phyloP scores from a whole-genome alignment of 1,140 invertebrate species.

The Manduca sexta region DNA sequence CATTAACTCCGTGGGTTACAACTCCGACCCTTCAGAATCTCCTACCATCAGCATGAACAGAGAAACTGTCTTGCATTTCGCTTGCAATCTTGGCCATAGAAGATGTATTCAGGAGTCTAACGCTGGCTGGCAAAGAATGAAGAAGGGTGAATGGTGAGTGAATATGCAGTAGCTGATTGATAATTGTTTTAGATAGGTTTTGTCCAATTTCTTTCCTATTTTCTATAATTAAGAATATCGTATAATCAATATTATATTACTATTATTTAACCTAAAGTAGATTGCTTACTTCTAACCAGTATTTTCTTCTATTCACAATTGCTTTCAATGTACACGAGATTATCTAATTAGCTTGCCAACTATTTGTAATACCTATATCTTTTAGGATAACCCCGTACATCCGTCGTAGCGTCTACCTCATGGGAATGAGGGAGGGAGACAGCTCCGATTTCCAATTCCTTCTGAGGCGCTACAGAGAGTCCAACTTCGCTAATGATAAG shows the following conservation, averaged over 20 bases:
- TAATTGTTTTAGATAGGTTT: too few species aligned
- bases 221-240: background rate
- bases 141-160: conserved; percentile 30
- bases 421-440: conserved; percentile 69
- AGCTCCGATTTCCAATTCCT: conserved; percentile 74
- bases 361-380: background rate
- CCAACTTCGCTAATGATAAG: conserved; percentile 74
- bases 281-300: too few species aligned
- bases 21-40: conserved; percentile 26
- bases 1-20: conserved; percentile 38
- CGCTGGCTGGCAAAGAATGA: conserved; percentile 20
- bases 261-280: too few species aligned
- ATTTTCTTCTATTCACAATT: too few species aligned
- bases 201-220: too few species aligned
- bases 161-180: too few species aligned
- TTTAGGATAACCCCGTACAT: conserved; percentile 44
- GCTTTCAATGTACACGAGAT: too few species aligned
- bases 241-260: background rate
- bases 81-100: conserved; percentile 44
- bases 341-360: background rate
- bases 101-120: conserved; percentile 36
- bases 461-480: conserved; percentile 61
- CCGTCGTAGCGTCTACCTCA: conserved; percentile 71
- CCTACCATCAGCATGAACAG: conserved; percentile 39
- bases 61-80: conserved; percentile 52